These are phyloP conservation scores for Gulo gulo DNA, from an alignment of 2,113 vertebrate genomes.

Conservation along the genomic window DNA sequence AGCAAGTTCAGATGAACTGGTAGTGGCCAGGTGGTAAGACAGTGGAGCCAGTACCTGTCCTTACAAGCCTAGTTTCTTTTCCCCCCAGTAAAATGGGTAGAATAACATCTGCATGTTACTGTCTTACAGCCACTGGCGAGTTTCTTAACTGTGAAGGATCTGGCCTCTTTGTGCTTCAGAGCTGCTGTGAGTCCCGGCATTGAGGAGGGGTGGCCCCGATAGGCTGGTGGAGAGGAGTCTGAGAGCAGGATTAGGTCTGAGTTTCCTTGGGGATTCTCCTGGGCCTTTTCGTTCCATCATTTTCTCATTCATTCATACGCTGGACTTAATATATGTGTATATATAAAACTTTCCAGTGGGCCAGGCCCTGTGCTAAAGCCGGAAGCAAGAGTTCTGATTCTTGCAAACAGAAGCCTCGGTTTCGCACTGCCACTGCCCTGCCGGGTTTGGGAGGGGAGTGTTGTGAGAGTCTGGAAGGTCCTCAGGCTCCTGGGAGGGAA, in stretches of 20 bases:
- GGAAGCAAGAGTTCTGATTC: background rate
- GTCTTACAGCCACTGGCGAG: conserved; percentile 92
- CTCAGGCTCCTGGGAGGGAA: background rate
- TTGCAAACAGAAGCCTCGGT: background rate
- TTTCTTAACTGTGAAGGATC: conserved; percentile 99
- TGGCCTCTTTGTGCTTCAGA: conserved; percentile 97
- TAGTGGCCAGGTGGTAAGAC: background rate
- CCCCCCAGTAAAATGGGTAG: background rate
- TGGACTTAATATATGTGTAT: background rate
- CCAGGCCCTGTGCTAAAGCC: background rate
- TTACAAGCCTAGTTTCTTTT: background rate
- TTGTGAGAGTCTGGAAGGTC: background rate
- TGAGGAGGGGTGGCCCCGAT: background rate
- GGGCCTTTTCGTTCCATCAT: background rate
- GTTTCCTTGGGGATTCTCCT: background rate
- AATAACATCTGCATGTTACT: conserved; percentile 27
- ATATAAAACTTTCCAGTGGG: background rate
- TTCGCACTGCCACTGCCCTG: background rate
- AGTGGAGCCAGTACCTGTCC: background rate
- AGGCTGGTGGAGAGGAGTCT: background rate
- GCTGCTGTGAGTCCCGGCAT: conserved; percentile 91
- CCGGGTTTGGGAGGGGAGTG: background rate
- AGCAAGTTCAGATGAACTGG: background rate
- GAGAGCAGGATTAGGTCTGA: background rate
- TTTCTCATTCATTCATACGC: background rate